Conservation (phyloP, 2,888 invertebrate species). For the Phengaris alcon region DNA sequence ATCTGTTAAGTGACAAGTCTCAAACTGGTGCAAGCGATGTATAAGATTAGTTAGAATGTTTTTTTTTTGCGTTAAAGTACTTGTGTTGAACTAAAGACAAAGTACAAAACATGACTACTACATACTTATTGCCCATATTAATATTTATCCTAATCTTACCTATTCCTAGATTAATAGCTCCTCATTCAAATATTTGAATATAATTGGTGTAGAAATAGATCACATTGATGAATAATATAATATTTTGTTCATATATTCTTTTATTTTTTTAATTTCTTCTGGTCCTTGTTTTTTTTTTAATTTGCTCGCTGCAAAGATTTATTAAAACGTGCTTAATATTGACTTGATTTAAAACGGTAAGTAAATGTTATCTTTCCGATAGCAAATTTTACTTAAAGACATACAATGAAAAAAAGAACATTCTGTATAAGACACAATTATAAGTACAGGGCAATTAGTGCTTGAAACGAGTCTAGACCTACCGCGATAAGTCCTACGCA, state of each 20-base stretch:
- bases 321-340: slow-evolving; percentile 41
- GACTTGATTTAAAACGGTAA: slow-evolving; percentile 27
- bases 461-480: slow-evolving; percentile 39
- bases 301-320: slow-evolving; percentile 57
- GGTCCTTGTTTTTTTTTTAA: slow-evolving; percentile 65
- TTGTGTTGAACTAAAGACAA: too few relatives aligned
- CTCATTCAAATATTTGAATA: too few relatives aligned
- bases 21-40: background rate
- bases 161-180: too few relatives aligned
- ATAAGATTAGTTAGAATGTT: background rate
- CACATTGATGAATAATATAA: too few relatives aligned
- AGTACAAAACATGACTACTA: too few relatives aligned
- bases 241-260: slow-evolving; percentile 39
- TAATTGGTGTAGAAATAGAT: too few relatives aligned
- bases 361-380: slow-evolving; percentile 18
- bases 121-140: too few relatives aligned
- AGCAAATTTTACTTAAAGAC: background rate
- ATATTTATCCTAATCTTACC: too few relatives aligned
- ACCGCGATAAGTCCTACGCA: slow-evolving; percentile 61
- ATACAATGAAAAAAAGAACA: background rate
- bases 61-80: too few relatives aligned
- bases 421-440: background rate
- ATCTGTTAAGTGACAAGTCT: background rate
- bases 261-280: slow-evolving; percentile 68
- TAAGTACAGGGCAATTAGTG: slow-evolving; percentile 13